Evolutionary conservation across 1,140 invertebrate genomes (phyloP), one percentile per base, ranked within the genome.

Genomic region (Zaprionus taronus): DNA sequence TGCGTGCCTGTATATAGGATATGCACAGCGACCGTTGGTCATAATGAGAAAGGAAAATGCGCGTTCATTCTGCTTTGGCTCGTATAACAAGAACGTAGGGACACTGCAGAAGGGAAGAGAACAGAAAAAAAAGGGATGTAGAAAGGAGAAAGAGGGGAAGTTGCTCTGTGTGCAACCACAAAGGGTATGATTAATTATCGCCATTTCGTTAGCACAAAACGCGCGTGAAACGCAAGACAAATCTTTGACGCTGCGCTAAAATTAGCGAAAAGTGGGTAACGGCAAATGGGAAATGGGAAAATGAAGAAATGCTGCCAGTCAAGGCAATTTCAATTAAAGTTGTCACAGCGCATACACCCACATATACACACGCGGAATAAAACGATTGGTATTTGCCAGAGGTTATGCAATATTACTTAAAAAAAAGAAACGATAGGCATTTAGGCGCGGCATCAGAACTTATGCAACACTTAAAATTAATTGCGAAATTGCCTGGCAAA

Each of bases 401-500:
- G 17, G n/a, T 44, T 44, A 44, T 44, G 41, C 41, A 44, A 44
- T n/a, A n/a, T n/a, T n/a, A 44, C 41, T 44, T 44, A 17, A 5
- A 41, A n/a, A 36, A 34, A 51, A n/a, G 28, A 57, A 57, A 15
- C 81, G 68, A 77, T 73, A 60, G 38, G 66, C 70, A 83, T 82
- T 85, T 80, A 87, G 80, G 72, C 72, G 68, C 67, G 55, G 11
- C 53, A 64, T 38, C 51, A 63, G 58, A 69, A 58, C 83, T 78
- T 87, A 87, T 87, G 83, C 77, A 80, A 75, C 80, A 89, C 74
- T 83, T 83, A 75, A 83, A 80, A 78, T 66, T 83, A 89, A 87
- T 89, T 87, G 81, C 73, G 68, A 83, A 89, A 89, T 89, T 85
- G 74, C 69, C 82, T 75, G 71, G 78, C 57, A 84, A 87, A 89